Evolutionary conservation across 2,888 invertebrate species (phyloP).

Genomic region (Drosophila lacicola): DNA sequence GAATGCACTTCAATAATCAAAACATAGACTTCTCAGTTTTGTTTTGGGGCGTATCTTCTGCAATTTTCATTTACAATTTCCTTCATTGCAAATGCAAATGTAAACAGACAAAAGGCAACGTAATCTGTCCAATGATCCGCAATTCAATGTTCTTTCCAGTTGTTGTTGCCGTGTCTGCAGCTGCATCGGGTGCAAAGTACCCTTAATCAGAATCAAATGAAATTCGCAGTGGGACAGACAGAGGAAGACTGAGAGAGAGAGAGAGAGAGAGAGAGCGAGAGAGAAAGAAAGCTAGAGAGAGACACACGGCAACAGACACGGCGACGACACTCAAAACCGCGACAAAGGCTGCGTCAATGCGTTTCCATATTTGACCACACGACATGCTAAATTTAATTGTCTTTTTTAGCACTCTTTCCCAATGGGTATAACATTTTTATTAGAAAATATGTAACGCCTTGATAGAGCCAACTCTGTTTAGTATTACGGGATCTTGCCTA

Average conservation of each 20-base stretch:
- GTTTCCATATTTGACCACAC: slow-evolving; percentile 41
- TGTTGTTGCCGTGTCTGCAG: slow-evolving; percentile 32
- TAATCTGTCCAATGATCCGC: slow-evolving; percentile 59
- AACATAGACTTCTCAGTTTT: slow-evolving; percentile 1
- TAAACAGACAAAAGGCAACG: slow-evolving; percentile 52
- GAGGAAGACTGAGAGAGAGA: not conserved
- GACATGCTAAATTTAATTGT: slow-evolving; percentile 23
- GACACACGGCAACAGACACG: slow-evolving; percentile 13
- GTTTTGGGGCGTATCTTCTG: slow-evolving; percentile 16
- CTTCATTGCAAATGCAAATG: slow-evolving; percentile 66
- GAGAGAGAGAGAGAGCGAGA: slow-evolving; percentile 7
- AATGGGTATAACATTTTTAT: no score
- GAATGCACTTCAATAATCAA: slow-evolving; percentile 28
- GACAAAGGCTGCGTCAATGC: slow-evolving; percentile 33
- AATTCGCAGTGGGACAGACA: slow-evolving; percentile 52
- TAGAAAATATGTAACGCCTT: not conserved
- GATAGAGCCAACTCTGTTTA: not conserved
- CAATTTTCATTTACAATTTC: slow-evolving; percentile 61
- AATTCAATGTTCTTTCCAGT: slow-evolving; percentile 30
- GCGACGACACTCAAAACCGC: slow-evolving; percentile 34
- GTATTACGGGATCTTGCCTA: not conserved
- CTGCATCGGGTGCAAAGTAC: slow-evolving; percentile 65
- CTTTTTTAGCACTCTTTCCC: slow-evolving; percentile 11
- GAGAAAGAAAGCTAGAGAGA: not conserved
- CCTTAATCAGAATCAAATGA: slow-evolving; percentile 68